These are phyloP conservation scores for Halyomorpha halys DNA, from an alignment of 1,140 invertebrate species.

Conservation along the genomic window DNA sequence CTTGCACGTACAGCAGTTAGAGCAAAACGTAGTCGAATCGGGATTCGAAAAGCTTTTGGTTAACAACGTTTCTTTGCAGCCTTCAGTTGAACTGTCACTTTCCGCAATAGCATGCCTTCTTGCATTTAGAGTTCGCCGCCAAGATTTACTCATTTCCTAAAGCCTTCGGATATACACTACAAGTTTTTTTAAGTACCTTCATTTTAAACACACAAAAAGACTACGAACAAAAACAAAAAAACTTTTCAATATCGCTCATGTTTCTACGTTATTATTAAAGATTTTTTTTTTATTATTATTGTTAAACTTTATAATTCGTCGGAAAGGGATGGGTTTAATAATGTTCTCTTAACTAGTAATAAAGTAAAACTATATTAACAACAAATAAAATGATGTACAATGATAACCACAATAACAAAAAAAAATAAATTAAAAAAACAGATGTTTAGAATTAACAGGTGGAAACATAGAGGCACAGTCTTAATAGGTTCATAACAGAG, in stretches of 20 bases:
- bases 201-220: too few species aligned
- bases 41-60: neutral
- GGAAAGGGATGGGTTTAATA: neutral
- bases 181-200: too few species aligned
- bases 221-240: too few species aligned
- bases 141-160: neutral
- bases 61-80: neutral
- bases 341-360: slow-evolving; percentile 2
- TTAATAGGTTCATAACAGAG: neutral
- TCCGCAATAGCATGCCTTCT: slow-evolving; percentile 18
- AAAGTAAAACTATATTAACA: slow-evolving; percentile 26
- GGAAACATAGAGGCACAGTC: slow-evolving; percentile 7
- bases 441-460: slow-evolving; percentile 14
- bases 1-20: slow-evolving; percentile 1
- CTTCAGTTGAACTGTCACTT: slow-evolving; percentile 10
- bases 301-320: neutral
- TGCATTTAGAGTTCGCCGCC: neutral
- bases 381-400: slow-evolving; percentile 23
- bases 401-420: slow-evolving; percentile 19
- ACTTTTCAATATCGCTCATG: too few species aligned
- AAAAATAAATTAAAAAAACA: slow-evolving; percentile 18
- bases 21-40: neutral
- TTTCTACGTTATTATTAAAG: too few species aligned
- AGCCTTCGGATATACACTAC: too few species aligned
- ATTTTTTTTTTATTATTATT: too few species aligned